These are phyloP conservation scores for Leptinotarsa juncta DNA, from an alignment of 2,888 invertebrate species.

Conservation along the genomic window DNA sequence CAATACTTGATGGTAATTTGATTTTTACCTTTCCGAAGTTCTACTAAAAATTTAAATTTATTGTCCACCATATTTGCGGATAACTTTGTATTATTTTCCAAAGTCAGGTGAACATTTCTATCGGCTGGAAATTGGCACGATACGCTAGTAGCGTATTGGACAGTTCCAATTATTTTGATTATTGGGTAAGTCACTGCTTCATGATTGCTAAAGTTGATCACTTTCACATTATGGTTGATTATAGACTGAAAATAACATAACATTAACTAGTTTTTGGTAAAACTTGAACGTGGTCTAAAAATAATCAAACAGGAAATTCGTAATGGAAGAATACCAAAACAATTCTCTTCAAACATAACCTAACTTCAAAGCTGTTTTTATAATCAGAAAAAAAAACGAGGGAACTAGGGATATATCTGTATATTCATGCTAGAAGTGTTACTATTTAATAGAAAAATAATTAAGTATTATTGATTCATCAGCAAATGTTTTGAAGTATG, in stretches of 20 bases:
- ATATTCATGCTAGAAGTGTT: no score
- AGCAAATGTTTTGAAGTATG: no score
- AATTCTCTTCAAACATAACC: no score
- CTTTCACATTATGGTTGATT: constrained; percentile 47
- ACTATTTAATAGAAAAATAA: no score
- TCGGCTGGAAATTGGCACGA: constrained; percentile 42
- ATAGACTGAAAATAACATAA: constrained; percentile 27
- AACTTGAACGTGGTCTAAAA: not conserved
- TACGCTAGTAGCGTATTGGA: constrained; percentile 37
- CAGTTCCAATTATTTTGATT: constrained; percentile 50
- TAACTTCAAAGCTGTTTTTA: no score
- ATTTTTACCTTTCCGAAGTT: constrained; percentile 75
- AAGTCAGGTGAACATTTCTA: constrained; percentile 38
- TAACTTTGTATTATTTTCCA: constrained; percentile 32
- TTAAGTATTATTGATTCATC: no score
- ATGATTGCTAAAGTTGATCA: constrained; percentile 48
- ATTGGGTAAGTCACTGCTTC: constrained; percentile 51
- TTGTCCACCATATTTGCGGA: constrained; percentile 65
- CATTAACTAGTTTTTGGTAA: no score
- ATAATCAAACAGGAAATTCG: not conserved
- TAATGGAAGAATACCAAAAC: no score
- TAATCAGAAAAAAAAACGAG: no score
- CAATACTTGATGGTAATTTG: constrained; percentile 72
- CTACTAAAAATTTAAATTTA: constrained; percentile 77
- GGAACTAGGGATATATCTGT: no score